These are phyloP conservation scores for Hydractinia echinata DNA, from an alignment of 30 jellyfish, hydroid and myxozoan species.

Conservation along the genomic window DNA sequence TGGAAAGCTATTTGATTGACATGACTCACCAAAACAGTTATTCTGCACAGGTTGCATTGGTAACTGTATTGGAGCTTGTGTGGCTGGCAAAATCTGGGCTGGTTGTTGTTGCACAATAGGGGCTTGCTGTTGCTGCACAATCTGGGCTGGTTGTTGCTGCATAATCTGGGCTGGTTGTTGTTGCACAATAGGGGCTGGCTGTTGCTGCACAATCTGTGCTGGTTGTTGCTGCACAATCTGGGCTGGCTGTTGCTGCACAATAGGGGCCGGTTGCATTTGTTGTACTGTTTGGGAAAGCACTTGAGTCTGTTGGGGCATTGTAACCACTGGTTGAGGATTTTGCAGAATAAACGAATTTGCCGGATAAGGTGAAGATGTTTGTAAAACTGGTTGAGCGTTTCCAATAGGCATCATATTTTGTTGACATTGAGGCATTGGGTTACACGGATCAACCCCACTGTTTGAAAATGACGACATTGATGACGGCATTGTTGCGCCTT, in stretches of 20 bases:
- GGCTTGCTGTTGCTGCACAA: neutral
- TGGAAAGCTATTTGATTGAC: too few species aligned
- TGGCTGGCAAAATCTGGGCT: neutral
- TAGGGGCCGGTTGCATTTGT: neutral
- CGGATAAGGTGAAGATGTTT: constrained; percentile 2
- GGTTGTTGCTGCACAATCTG: neutral
- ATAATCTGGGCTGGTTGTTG: constrained; percentile 7
- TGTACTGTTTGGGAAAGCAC: neutral
- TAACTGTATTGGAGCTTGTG: neutral
- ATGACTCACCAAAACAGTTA: too few species aligned
- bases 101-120: neutral
- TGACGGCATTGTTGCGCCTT: constrained; percentile 4
- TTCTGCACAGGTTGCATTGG: neutral
- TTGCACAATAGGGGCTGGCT: neutral
- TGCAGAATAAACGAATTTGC: neutral
- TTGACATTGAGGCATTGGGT: constrained; percentile 13
- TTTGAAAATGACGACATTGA: neutral
- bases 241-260: neutral
- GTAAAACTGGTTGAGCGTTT: constrained; percentile 2
- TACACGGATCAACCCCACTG: neutral
- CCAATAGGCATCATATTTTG: too few species aligned
- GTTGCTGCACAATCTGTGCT: neutral
- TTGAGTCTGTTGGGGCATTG: neutral
- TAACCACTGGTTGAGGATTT: constrained; percentile 8
- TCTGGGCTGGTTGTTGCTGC: neutral